Conservation (phyloP, 1,140 invertebrate genomes). For the Tetramorium parvispinum region DNA sequence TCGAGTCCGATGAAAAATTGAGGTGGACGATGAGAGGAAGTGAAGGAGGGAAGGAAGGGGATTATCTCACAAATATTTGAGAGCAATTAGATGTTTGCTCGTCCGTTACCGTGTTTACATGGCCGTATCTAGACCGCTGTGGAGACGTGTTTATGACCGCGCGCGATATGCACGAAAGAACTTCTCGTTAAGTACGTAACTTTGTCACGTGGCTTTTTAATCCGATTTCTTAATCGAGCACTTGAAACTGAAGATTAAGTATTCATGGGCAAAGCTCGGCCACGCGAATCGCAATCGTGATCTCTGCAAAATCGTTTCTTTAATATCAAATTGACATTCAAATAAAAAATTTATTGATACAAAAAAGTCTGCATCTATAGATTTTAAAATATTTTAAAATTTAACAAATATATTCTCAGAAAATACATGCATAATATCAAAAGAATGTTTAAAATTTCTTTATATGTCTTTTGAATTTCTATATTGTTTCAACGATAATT, state of each 20-base stretch:
- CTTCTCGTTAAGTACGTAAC: slow-evolving; percentile 15
- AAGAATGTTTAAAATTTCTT: neutral
- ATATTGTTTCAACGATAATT: neutral
- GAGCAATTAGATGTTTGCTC: slow-evolving; percentile 83
- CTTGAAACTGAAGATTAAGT: neutral
- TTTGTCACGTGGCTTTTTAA: slow-evolving; percentile 9
- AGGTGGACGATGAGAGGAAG: slow-evolving; percentile 61
- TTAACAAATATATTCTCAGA: neutral
- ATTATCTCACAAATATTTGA: slow-evolving; percentile 84
- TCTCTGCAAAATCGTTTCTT: neutral
- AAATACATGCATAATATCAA: neutral
- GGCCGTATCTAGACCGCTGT: slow-evolving; percentile 78
- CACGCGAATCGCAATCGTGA: neutral
- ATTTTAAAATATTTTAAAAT: neutral
- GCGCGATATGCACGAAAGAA: slow-evolving; percentile 48
- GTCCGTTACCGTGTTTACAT: slow-evolving; percentile 80
- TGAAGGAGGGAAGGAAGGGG: slow-evolving; percentile 52
- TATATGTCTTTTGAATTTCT: neutral
- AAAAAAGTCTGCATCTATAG: neutral
- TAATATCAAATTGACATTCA: neutral
- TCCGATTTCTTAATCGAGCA: slow-evolving; percentile 8
- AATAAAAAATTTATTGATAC: neutral
- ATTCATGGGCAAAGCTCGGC: neutral
- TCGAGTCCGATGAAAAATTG: slow-evolving; percentile 65
- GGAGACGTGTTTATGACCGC: slow-evolving; percentile 72